Conservation (phyloP, 1,140 invertebrate species). For the Tetramorium parvispinum region DNA sequence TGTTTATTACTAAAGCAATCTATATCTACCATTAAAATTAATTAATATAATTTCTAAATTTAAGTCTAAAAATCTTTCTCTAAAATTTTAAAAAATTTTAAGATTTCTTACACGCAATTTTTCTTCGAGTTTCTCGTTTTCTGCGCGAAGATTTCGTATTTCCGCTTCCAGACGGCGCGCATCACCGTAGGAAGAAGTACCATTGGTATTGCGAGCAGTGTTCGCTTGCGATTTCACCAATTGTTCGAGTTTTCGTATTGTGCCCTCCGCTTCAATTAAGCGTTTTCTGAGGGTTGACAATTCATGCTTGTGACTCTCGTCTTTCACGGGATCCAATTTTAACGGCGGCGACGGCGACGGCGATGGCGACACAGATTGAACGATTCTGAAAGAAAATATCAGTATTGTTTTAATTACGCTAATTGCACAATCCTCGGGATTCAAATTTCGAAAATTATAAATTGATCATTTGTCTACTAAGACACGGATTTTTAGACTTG, state of each 20-base stretch:
- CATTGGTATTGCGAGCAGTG: constrained; percentile 44
- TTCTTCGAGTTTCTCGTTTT: constrained; percentile 78
- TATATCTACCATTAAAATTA: not conserved
- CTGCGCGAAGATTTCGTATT: constrained; percentile 72
- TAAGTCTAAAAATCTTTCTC: not conserved
- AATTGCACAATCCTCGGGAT: not conserved
- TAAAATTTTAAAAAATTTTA: not conserved
- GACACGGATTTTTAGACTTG: not conserved
- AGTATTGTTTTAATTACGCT: not conserved
- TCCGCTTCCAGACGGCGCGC: constrained; percentile 74
- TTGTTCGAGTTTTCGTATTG: constrained; percentile 76
- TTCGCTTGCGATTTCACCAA: constrained; percentile 72
- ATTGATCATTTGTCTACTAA: not conserved
- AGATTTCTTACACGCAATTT: constrained; percentile 75
- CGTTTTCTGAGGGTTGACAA: constrained; percentile 75
- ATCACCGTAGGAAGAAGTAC: constrained; percentile 56
- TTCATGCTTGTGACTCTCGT: constrained; percentile 78
- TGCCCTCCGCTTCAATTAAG: constrained; percentile 77
- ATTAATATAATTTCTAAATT: not conserved
- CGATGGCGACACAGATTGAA: constrained; percentile 64
- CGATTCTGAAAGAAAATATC: constrained; percentile 66
- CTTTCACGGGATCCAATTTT: constrained; percentile 75
- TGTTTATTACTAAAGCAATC: not conserved
- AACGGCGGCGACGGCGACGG: constrained; percentile 38
- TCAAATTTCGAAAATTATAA: not conserved